phyloP scores from a whole-genome alignment of 2,113 vertebrate genomes.

The Strigops habroptila region DNA sequence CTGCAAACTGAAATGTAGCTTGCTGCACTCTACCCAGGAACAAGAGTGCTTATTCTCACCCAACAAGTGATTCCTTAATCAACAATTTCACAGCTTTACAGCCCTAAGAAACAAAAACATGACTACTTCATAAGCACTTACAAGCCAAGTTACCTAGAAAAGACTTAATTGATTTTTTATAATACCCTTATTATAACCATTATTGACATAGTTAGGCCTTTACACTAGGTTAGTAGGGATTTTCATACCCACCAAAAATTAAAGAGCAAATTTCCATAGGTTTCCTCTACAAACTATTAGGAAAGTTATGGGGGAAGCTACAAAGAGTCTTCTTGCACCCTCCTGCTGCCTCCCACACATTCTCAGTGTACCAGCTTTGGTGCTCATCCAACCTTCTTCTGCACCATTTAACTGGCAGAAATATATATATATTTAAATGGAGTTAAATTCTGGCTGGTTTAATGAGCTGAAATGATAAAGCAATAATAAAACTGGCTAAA shows the following conservation, averaged over 20 bases:
- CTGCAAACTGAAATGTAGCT: constrained; percentile 40
- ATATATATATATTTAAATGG: neutral
- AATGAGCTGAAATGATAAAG: neutral
- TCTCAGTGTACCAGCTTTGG: neutral
- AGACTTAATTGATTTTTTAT: neutral
- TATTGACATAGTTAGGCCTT: neutral
- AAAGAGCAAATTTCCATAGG: neutral
- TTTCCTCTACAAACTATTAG: neutral
- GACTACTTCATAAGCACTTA: neutral
- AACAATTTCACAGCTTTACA: neutral
- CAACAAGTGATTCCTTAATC: neutral
- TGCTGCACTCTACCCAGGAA: neutral
- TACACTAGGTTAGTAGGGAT: neutral
- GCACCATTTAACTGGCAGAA: neutral
- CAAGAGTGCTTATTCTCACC: neutral
- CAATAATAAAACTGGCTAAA: neutral
- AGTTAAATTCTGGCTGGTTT: neutral
- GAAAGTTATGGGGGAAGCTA: neutral
- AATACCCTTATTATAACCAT: neutral
- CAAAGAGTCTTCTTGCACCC: neutral
- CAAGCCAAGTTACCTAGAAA: neutral
- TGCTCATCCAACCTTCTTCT: neutral
- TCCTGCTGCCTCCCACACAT: neutral
- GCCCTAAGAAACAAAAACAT: neutral
- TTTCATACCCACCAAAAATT: neutral